phyloP scores from a whole-genome alignment of 2,113 vertebrate genomes.

The Rhinolophus sinicus region DNA sequence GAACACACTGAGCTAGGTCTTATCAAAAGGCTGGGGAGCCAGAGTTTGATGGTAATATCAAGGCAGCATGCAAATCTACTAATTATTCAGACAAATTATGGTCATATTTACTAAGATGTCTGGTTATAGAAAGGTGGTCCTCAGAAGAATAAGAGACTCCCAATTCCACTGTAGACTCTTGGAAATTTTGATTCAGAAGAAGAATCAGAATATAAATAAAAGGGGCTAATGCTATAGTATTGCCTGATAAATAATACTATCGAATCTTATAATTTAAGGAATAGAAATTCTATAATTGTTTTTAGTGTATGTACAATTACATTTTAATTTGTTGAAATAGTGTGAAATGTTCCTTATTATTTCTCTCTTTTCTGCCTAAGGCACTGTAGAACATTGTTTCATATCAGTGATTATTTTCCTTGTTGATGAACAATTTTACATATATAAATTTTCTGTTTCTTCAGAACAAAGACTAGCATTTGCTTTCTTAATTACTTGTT shows the following conservation, averaged over 20 bases:
- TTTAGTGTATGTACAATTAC: slow-evolving; percentile 53
- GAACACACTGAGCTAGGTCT: neutral
- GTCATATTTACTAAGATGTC: neutral
- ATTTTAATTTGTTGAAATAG: slow-evolving; percentile 75
- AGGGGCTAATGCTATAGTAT: neutral
- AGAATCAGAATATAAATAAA: neutral
- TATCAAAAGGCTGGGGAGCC: neutral
- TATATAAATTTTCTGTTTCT: slow-evolving; percentile 39
- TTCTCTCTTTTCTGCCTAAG: slow-evolving; percentile 72
- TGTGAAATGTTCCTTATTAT: slow-evolving; percentile 70
- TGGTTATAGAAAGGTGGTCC: neutral
- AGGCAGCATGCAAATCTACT: neutral
- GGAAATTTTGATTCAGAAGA: neutral
- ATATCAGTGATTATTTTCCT: slow-evolving; percentile 70
- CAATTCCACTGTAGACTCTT: neutral
- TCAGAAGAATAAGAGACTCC: neutral
- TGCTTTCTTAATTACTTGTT: slow-evolving; percentile 80
- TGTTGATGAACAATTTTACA: slow-evolving; percentile 75
- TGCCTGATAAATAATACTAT: slow-evolving; percentile 26
- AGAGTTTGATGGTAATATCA: neutral
- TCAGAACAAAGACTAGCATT: slow-evolving; percentile 73
- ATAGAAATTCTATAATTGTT: slow-evolving; percentile 55
- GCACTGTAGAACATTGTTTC: slow-evolving; percentile 77
- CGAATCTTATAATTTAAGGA: slow-evolving; percentile 68
- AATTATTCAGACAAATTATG: neutral